Conservation (phyloP, 2,888 invertebrate genomes). For the Hoplodrina blanda region DNA sequence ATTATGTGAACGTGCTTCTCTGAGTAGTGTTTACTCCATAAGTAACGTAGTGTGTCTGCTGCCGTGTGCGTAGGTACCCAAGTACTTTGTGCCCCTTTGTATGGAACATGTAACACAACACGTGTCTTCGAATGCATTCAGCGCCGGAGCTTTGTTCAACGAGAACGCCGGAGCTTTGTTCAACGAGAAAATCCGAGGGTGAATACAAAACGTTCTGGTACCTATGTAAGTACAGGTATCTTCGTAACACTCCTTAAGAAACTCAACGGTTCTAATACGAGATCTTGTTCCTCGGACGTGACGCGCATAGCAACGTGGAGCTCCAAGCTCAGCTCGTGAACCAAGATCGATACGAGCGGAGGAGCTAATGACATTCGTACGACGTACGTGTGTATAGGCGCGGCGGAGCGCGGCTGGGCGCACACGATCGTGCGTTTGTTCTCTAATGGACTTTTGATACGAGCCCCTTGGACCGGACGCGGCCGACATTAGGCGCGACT, state of each 20-base stretch:
- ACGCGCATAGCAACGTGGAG: constrained; percentile 35
- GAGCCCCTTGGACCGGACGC: constrained; percentile 44
- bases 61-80: not conserved
- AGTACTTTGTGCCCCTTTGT: not conserved
- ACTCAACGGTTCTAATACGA: constrained; percentile 33
- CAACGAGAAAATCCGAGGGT: constrained; percentile 36
- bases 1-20: constrained; percentile 23
- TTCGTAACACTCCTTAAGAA: constrained; percentile 32
- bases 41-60: not conserved
- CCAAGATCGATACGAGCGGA: constrained; percentile 38
- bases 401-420: not conserved
- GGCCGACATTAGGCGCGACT: constrained; percentile 52
- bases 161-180: constrained; percentile 37
- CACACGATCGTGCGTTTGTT: constrained; percentile 32
- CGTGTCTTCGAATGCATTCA: constrained; percentile 43
- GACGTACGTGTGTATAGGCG: constrained; percentile 7
- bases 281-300: constrained; percentile 53
- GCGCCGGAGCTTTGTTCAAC: constrained; percentile 35
- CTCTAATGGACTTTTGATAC: constrained; percentile 64
- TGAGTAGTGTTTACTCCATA: not conserved
- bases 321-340: constrained; percentile 22
- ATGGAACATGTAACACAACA: constrained; percentile 33
- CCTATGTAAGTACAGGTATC: constrained; percentile 35
- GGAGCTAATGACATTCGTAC: constrained; percentile 45
- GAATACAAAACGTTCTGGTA: constrained; percentile 33